Evolutionary conservation across 2,888 invertebrate species (phyloP), one percentile per base, ranked within the genome.

Genomic region (Cenopis cana): DNA sequence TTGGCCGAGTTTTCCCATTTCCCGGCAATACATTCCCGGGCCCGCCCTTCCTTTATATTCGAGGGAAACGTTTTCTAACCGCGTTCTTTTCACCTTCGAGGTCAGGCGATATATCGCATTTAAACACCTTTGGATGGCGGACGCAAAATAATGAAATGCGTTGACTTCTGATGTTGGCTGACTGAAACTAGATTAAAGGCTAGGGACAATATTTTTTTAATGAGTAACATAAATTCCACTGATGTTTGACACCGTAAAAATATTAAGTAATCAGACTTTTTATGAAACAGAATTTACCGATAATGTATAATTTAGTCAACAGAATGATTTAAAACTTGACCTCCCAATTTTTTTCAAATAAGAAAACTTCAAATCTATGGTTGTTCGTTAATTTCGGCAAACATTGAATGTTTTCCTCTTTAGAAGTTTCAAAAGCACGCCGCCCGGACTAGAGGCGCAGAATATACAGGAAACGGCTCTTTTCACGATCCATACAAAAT

Each of bases 1-100:
- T 59, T 41, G 61, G 65, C 60, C 38, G 55, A 56, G 70, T 66
- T 70, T 70, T 56, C 67, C 71, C 67, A 71, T 71, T 71, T 71
- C 71, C 71, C 61, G 71, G 60, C 67, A 71, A 67, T 56, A 71
- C 61, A 61, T 67, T 67, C 67, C 50, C 60, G 56, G 49, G 33
- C 33, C 41, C 41, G 52, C 24, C 70, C 65, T 71, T 67, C 67
- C 61, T 71, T 71, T 71, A 66, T 71, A 71, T 71, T 55, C 49
- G 61, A 46, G 55, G 49, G 50, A 67, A 71, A 71, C 50, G 67
- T 71, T 71, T 67, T 67, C 61, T 55, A 67, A 71, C 71, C 49
- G 61, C 66, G 29, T 56, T 71, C 71, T 55, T 66, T 70, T 55
- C 54, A 50, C 66, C 65, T 70, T 36, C 65, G 65, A 49, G 69